Percentiles rank a stretch among this genome's conserved stretches.
These are phyloP conservation scores for Drosophila subsilvestris DNA, from an alignment of 2,888 invertebrate genomes.

Conservation along the genomic window DNA sequence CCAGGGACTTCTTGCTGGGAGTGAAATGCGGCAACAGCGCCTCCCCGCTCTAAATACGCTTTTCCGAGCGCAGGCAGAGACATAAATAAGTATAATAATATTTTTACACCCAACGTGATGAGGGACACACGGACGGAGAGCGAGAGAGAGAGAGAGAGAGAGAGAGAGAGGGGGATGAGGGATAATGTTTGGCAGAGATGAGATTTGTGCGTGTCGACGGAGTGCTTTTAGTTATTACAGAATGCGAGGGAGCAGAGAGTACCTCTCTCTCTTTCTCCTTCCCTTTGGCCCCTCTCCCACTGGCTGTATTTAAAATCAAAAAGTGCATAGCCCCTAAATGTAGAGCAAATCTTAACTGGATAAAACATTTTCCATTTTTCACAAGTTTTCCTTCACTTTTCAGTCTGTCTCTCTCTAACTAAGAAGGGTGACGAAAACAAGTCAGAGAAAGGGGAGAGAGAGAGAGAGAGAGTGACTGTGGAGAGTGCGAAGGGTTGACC, in stretches of 20 bases:
- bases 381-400: conserved; percentile 16
- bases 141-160: conserved; percentile 33
- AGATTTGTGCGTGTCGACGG: conserved; percentile 25
- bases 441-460: conserved; percentile 1
- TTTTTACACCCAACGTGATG: conserved; percentile 24
- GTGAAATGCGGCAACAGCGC: conserved; percentile 67
- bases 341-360: conserved; percentile 22
- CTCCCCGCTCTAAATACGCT: conserved; percentile 41
- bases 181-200: conserved; percentile 47
- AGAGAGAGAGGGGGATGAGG: conserved; percentile 21
- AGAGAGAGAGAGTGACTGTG: not conserved
- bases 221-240: conserved; percentile 52
- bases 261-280: conserved; percentile 2
- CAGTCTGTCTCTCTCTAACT: not conserved
- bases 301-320: conserved; percentile 29
- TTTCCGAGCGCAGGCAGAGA: conserved; percentile 47
- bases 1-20: conserved; percentile 25
- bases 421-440: conserved; percentile 21
- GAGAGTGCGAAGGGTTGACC: not conserved
- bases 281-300: not conserved
- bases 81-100: conserved; percentile 61
- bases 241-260: conserved; percentile 5
- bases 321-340: conserved; percentile 28
- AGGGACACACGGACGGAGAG: not conserved
- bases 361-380: conserved; percentile 34